A percentile compares a stretch with the other conserved stretches of the same genome.
These are phyloP conservation scores for Perccottus glenii DNA, from an alignment of 2,113 vertebrate species.

Conservation along the genomic window DNA sequence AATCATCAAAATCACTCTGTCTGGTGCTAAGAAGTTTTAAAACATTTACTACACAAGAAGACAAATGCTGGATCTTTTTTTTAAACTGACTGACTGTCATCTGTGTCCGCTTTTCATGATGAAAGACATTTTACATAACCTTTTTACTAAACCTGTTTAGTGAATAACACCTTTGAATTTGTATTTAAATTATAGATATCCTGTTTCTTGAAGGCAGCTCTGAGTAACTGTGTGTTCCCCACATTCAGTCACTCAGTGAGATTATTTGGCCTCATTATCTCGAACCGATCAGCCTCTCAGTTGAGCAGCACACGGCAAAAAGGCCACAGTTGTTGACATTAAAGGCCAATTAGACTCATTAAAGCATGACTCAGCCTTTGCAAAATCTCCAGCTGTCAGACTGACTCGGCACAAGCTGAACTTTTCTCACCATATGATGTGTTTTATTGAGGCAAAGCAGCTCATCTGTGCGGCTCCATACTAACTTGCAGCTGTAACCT, in stretches of 20 bases:
- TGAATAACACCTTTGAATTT: too few species aligned
- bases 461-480: not conserved
- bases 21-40: too few species aligned
- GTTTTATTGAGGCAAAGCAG: not conserved
- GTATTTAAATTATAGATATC: too few species aligned
- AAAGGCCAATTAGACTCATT: constrained; percentile 25
- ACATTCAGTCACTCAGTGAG: constrained; percentile 21
- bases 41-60: too few species aligned
- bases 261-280: constrained; percentile 35
- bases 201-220: not conserved
- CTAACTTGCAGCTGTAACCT: not conserved
- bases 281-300: not conserved
- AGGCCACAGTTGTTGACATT: constrained; percentile 14
- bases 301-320: constrained; percentile 3
- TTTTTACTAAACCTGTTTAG: too few species aligned
- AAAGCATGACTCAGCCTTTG: constrained; percentile 19
- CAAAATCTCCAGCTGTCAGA: constrained; percentile 12
- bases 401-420: constrained; percentile 3
- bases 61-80: too few species aligned
- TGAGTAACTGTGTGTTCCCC: constrained; percentile 1
- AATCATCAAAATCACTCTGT: too few species aligned
- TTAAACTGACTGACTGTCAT: too few species aligned
- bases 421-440: not conserved
- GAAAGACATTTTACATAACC: too few species aligned
- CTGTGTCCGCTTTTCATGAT: too few species aligned